Evolutionary conservation across 1,140 invertebrate genomes (phyloP).

Genomic region (Drosophila obscura): DNA sequence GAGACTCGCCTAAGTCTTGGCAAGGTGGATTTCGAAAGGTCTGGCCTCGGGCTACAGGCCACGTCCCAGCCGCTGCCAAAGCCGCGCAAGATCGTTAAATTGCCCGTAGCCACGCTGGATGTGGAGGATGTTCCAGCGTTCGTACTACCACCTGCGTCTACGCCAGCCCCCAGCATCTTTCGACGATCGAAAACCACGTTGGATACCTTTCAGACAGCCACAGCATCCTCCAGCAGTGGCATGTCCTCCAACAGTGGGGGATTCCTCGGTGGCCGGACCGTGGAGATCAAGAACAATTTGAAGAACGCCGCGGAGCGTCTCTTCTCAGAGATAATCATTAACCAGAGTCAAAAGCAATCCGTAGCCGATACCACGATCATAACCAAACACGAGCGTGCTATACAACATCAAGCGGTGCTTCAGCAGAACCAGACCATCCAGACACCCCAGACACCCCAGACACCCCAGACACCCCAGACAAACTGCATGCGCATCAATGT

Average conservation of each 20-base stretch:
- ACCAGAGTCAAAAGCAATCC: conserved; percentile 68
- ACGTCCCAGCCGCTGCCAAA: conserved; percentile 68
- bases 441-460: conserved; percentile 11
- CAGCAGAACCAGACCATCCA: conserved; percentile 60
- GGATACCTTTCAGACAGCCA: conserved; percentile 50
- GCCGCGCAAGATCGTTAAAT: conserved; percentile 74
- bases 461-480: conserved; percentile 1
- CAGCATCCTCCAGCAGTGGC: not conserved
- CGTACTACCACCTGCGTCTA: conserved; percentile 22
- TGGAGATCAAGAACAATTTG: conserved; percentile 80
- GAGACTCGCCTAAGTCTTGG: conserved; percentile 78
- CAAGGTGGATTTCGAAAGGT: conserved; percentile 71
- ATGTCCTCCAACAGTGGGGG: conserved; percentile 26
- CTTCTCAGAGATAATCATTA: conserved; percentile 82
- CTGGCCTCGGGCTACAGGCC: conserved; percentile 67
- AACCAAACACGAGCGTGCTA: conserved; percentile 75
- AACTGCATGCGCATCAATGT: conserved; percentile 53
- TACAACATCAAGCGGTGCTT: conserved; percentile 69
- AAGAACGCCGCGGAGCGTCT: conserved; percentile 82
- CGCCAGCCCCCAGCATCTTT: conserved; percentile 63
- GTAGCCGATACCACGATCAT: conserved; percentile 64
- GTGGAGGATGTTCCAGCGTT: conserved; percentile 59
- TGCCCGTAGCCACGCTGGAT: conserved; percentile 76
- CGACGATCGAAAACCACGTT: conserved; percentile 78
- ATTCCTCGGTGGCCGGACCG: conserved; percentile 65